These are phyloP conservation scores for Bothrops jararaca DNA, from an alignment of 2,113 vertebrate genomes.

Conservation along the genomic window DNA sequence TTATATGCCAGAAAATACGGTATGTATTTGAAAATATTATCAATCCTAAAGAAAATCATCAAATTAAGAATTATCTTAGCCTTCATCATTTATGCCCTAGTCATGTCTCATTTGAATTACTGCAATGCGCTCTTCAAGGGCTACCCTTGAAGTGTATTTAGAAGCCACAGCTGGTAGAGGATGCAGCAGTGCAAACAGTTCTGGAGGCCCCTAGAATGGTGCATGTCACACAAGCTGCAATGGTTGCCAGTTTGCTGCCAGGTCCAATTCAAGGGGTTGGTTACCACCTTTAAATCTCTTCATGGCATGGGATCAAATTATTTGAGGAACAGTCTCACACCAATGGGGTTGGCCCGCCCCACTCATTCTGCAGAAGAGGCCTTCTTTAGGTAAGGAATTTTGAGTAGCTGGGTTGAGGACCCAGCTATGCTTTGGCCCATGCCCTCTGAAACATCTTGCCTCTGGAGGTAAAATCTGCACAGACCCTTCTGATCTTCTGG, in stretches of 20 bases:
- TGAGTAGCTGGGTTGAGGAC: not conserved
- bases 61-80: constrained; percentile 4
- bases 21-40: not conserved
- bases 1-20: too few species aligned
- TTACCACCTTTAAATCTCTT: not conserved
- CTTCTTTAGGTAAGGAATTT: not conserved
- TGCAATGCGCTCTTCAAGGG: not conserved
- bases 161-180: not conserved
- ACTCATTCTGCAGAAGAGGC: not conserved
- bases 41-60: not conserved
- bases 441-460: not conserved
- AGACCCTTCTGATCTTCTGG: not conserved
- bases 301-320: not conserved
- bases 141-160: not conserved
- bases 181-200: not conserved
- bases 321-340: not conserved
- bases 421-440: not conserved
- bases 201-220: not conserved
- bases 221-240: not conserved
- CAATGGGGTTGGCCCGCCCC: not conserved
- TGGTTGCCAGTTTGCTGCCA: not conserved
- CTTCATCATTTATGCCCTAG: not conserved
- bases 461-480: not conserved
- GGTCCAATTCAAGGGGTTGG: not conserved
- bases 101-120: not conserved